Percentiles rank a stretch among this genome's conserved stretches.
Evolutionary conservation across 2,113 vertebrate genomes (phyloP).

Genomic region (Heterotilapia buettikoferi): DNA sequence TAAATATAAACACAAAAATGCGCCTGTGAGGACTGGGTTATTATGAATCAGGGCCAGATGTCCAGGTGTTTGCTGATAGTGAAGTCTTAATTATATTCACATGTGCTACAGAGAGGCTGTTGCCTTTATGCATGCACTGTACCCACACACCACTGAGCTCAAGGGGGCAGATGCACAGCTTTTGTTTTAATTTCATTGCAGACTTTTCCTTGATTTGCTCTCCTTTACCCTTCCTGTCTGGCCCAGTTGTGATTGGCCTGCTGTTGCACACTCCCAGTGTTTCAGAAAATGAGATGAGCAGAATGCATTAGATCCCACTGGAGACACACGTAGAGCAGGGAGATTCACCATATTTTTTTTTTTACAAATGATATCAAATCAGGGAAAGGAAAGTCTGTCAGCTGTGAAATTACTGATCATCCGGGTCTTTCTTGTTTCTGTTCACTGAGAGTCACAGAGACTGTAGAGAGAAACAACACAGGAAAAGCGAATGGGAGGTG

Average conservation of each 20-base stretch:
- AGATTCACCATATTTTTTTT: slow-evolving; percentile 33
- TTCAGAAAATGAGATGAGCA: slow-evolving; percentile 61
- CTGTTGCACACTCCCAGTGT: slow-evolving; percentile 47
- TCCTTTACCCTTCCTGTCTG: slow-evolving; percentile 51
- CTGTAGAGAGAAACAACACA: neutral
- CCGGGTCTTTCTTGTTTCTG: slow-evolving; percentile 64
- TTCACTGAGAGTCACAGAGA: slow-evolving; percentile 49
- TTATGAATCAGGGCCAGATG: slow-evolving; percentile 18
- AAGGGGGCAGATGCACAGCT: slow-evolving; percentile 17
- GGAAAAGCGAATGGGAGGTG: slow-evolving; percentile 18
- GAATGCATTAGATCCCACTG: slow-evolving; percentile 53
- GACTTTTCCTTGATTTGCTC: slow-evolving; percentile 41
- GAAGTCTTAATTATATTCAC: slow-evolving; percentile 39
- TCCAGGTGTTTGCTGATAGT: slow-evolving; percentile 45
- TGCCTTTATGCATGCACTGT: neutral
- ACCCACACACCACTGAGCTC: neutral
- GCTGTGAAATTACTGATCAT: slow-evolving; percentile 82
- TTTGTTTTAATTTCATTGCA: slow-evolving; percentile 67
- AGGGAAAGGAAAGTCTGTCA: slow-evolving; percentile 67
- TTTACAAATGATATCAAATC: slow-evolving; percentile 72
- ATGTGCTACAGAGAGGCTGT: neutral
- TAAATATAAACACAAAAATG: slow-evolving; percentile 10
- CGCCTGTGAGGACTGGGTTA: neutral
- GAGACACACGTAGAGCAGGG: slow-evolving; percentile 39
- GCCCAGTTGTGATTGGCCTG: slow-evolving; percentile 41